Percentiles rank a stretch among this genome's conserved stretches.
Evolutionary conservation across 2,888 invertebrate genomes (phyloP).

Genomic region (Spialia ferax): DNA sequence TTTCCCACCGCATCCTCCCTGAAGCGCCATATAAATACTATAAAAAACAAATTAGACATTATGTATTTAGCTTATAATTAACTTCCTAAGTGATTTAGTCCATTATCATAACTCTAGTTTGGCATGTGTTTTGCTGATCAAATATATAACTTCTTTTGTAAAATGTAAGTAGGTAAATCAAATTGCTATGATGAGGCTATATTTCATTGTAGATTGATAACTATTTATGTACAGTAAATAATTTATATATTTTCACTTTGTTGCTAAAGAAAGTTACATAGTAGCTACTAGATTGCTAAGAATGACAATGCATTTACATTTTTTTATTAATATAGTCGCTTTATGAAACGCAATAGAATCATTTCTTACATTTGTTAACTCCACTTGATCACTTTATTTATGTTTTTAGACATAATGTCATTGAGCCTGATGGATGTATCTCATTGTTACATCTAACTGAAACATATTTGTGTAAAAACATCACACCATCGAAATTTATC

Average conservation of each 20-base stretch:
- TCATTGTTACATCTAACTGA: conserved; percentile 33
- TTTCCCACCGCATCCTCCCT: conserved; percentile 34
- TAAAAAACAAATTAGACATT: neutral
- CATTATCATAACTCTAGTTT: neutral
- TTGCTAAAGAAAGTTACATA: no score
- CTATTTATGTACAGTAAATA: neutral
- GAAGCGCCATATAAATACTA: neutral
- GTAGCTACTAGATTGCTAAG: no score
- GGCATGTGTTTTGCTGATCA: neutral
- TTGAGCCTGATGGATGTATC: conserved; percentile 23
- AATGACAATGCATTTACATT: no score
- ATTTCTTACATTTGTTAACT: conserved; percentile 23
- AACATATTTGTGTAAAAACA: conserved; percentile 60
- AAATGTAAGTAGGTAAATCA: no score
- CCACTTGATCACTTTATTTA: conserved; percentile 37
- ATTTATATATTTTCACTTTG: no score
- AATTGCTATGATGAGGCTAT: neutral
- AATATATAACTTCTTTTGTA: neutral
- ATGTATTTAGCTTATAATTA: neutral
- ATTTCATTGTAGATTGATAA: neutral
- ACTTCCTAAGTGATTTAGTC: neutral
- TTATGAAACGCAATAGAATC: neutral
- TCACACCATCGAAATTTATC: conserved; percentile 86
- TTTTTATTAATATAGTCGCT: neutral
- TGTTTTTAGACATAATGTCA: conserved; percentile 36